These are phyloP conservation scores for Isaurus tuberculatus DNA, from an alignment of 92 coral and sea anemone species.

Conservation along the genomic window DNA sequence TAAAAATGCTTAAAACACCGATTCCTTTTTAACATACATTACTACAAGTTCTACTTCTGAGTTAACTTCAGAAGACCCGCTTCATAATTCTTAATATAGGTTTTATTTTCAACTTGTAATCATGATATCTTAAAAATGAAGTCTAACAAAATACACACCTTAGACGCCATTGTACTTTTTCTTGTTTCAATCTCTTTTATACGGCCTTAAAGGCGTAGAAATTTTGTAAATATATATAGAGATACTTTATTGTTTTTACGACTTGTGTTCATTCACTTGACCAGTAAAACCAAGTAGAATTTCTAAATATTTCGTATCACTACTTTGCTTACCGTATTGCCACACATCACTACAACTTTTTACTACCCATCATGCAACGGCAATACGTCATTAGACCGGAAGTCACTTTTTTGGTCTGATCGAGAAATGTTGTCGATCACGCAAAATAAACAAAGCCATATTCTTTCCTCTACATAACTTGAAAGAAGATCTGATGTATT, in stretches of 20 bases:
- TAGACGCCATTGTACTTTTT: conserved; percentile 28
- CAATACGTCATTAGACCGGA: neutral
- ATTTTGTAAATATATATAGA: neutral
- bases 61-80: no score
- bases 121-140: neutral
- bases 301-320: neutral
- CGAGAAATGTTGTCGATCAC: neutral
- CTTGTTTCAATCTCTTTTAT: neutral
- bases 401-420: neutral
- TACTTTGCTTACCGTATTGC: no score
- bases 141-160: conserved; percentile 16
- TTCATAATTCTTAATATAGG: neutral
- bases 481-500: no score
- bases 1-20: no score
- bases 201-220: neutral
- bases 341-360: neutral
- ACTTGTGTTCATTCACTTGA: neutral
- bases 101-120: neutral
- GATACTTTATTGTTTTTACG: neutral
- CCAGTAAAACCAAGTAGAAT: neutral
- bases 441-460: neutral
- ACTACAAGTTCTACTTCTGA: no score
- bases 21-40: no score
- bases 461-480: no score
- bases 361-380: conserved; percentile 40